phyloP scores from a whole-genome alignment of 2,113 vertebrate genomes.

The Pteropus alecto region DNA sequence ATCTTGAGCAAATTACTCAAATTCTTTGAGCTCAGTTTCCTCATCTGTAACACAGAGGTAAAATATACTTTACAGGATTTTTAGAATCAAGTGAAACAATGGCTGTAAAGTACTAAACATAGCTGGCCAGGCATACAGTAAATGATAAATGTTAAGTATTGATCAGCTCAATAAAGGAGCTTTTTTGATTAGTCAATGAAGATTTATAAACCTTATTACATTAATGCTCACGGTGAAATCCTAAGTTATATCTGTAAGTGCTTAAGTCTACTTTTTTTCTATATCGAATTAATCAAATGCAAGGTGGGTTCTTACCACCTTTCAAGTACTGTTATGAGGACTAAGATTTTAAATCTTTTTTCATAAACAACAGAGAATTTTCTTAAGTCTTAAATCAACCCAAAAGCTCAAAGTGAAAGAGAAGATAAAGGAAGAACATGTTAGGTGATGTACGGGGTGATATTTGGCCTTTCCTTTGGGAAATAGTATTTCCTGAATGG shows the following conservation, averaged over 20 bases:
- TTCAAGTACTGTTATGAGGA: background rate
- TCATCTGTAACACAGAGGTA: conserved; percentile 1
- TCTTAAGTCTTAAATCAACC: background rate
- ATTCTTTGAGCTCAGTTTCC: conserved; percentile 21
- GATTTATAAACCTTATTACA: background rate
- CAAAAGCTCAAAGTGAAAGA: conserved; percentile 29
- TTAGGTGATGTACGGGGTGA: background rate
- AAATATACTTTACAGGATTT: background rate
- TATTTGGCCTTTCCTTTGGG: conserved; percentile 3
- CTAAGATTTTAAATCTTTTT: conserved; percentile 43
- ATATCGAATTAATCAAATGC: background rate
- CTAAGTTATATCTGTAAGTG: background rate
- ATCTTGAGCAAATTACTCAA: conserved; percentile 43
- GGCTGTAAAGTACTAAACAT: background rate
- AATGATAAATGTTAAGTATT: conserved; percentile 4
- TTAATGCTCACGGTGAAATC: background rate
- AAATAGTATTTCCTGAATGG: background rate
- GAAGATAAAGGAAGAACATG: conserved; percentile 13
- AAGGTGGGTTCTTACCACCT: background rate
- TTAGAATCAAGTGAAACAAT: conserved; percentile 3
- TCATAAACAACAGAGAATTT: conserved; percentile 29
- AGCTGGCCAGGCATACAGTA: background rate
- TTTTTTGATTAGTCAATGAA: conserved; percentile 10
- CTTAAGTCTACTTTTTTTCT: background rate
- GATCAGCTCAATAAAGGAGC: background rate